Evolutionary conservation across 2,888 invertebrate genomes (phyloP), one percentile per base, ranked within the genome.

Genomic region (Spisula solida): DNA sequence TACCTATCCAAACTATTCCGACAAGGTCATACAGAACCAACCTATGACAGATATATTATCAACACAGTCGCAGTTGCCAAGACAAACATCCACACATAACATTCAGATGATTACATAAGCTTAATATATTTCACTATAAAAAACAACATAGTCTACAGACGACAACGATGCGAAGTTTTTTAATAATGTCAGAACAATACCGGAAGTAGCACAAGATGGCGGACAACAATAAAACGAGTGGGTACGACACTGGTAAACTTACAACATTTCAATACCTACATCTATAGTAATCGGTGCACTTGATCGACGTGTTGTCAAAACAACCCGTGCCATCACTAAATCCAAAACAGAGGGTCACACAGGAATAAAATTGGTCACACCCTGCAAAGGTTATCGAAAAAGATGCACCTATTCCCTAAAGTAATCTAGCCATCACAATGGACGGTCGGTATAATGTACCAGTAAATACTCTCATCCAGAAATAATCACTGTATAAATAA

Each of bases 261-360:
- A 75, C 75, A 75, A 75, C 75, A 34, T 16, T 75, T 34, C 2
- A 70, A 29, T 87, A 90, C 90, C 83, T 89, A 91, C 91, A 78
- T 91, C 75, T 25, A 91, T 87, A 56, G 82, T 82, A 5, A 91
- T 81, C 47, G 91, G 91, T 51, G 82, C 87, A 81, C 89, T 91
- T 20, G 80, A 80, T 51, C 91, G 87, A 12, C 87, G 85, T 14
- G 83, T 78, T 70, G 55, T 81, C 82, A 86, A 31, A 51, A 81
- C 34, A 20, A 86, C 5, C 25, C n/a, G 51, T 10, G 86, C 55
- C 86, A 86, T 83, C 25, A 47, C 16, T 34, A 55, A 56, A 85
- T 85, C 85, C 85, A 34, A 20, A 48, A 12, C 14, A 41, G 56
- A 85, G 14, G 56, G 79, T 79, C 55, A 25, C 20, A 18, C 31